Evolutionary conservation across 2,888 invertebrate genomes (phyloP).

Genomic region (Sarcophaga rosellei): DNA sequence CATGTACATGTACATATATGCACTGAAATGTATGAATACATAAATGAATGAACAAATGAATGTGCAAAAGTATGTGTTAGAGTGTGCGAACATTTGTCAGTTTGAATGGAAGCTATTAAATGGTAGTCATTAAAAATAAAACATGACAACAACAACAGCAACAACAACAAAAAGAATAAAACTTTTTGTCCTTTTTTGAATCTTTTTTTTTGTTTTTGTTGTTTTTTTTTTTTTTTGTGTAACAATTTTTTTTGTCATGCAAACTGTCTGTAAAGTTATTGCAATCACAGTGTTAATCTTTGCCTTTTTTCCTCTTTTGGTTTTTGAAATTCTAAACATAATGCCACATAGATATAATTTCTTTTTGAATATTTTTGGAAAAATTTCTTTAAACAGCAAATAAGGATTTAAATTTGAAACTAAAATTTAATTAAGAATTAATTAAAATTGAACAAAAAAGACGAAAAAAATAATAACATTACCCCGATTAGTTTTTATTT

Average conservation of each 20-base stretch:
- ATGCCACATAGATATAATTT: not conserved
- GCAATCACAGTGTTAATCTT: constrained; percentile 49
- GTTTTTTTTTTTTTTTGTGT: not conserved
- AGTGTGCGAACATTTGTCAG: constrained; percentile 55
- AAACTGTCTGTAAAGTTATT: constrained; percentile 77
- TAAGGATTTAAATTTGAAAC: constrained; percentile 4
- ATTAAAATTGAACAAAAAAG: constrained; percentile 20
- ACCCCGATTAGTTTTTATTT: not conserved
- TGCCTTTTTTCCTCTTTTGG: not conserved
- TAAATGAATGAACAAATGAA: not conserved
- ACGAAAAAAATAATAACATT: not conserved
- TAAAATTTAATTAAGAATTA: not conserved
- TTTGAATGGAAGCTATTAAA: constrained; percentile 67
- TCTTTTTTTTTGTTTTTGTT: constrained; percentile 5
- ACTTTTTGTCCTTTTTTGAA: not conserved
- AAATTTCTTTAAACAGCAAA: constrained; percentile 7
- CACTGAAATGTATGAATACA: not conserved
- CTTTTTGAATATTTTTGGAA: not conserved
- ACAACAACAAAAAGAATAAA: not conserved
- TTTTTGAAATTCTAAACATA: not conserved
- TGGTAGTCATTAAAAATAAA: constrained; percentile 67
- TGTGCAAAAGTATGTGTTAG: not conserved
- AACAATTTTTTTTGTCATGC: constrained; percentile 62
- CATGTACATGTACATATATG: not conserved
- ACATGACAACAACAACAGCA: constrained; percentile 56